Evolutionary conservation across 2,888 invertebrate genomes (phyloP).

Genomic region (Nomada fucata): DNA sequence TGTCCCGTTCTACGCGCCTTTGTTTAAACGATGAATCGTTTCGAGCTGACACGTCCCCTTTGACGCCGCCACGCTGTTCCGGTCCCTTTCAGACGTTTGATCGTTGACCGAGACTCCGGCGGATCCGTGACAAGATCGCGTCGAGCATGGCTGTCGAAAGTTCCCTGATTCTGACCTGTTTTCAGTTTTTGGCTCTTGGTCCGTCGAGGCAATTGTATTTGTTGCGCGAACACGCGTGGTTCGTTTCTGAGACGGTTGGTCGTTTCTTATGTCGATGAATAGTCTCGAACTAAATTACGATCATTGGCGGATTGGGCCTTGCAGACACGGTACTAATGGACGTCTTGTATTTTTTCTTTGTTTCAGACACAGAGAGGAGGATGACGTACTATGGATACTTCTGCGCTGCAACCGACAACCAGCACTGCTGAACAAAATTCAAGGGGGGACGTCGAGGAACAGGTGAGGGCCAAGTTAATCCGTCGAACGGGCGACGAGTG

Average conservation of each 20-base stretch:
- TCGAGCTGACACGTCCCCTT: constrained; percentile 15
- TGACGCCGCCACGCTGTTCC: not conserved
- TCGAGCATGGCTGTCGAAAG: not conserved
- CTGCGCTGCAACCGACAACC: not conserved
- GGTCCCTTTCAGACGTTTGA: constrained; percentile 9
- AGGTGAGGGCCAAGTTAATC: not conserved
- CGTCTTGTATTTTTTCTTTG: not conserved
- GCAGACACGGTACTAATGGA: not conserved
- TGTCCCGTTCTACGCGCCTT: constrained; percentile 22
- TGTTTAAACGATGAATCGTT: constrained; percentile 21
- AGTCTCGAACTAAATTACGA: not conserved
- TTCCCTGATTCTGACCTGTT: not conserved
- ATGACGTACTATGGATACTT: constrained; percentile 29
- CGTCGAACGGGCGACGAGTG: no score
- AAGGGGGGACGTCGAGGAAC: not conserved
- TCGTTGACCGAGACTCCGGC: not conserved
- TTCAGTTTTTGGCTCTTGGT: not conserved
- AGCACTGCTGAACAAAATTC: constrained; percentile 1
- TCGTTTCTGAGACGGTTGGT: no score
- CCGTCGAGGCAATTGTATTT: no score
- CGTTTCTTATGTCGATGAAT: not conserved
- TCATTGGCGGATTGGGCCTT: not conserved
- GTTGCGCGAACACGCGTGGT: no score
- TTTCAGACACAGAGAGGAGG: constrained; percentile 16
- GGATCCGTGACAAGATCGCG: no score